These are phyloP conservation scores for Pipra filicauda DNA, from an alignment of 2,113 vertebrate genomes.

Conservation along the genomic window DNA sequence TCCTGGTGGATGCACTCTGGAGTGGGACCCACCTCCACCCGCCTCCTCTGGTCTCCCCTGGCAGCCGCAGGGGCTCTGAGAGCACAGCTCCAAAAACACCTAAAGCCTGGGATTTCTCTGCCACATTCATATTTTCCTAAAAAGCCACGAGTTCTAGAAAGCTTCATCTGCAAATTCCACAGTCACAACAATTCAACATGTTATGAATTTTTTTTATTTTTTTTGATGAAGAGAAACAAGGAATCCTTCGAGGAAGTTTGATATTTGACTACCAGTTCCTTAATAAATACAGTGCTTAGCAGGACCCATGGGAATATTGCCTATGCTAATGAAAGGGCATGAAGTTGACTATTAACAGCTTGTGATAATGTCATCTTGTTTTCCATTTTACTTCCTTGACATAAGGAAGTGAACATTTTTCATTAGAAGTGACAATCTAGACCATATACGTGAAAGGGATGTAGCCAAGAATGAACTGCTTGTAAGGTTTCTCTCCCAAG, in stretches of 20 bases:
- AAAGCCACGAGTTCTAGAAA: neutral
- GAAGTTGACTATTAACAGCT: neutral
- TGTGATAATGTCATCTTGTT: slow-evolving; percentile 12
- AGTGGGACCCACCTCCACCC: neutral
- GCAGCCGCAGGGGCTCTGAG: accelerated
- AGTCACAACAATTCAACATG: neutral
- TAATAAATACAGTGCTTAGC: neutral
- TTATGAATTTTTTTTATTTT: neutral
- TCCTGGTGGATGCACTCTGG: neutral
- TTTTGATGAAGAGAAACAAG: neutral
- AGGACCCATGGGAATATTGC: neutral
- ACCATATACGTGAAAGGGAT: neutral
- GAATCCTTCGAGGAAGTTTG: neutral
- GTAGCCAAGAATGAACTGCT: neutral
- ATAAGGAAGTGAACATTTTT: slow-evolving; percentile 25
- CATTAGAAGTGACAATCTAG: neutral
- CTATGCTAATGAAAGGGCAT: neutral
- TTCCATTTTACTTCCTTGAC: neutral
- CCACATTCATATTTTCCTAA: neutral
- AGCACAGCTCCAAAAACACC: neutral
- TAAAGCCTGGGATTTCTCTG: neutral
- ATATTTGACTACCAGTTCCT: neutral
- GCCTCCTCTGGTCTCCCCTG: too few relatives aligned
- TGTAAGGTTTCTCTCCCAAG: neutral
- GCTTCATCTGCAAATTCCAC: neutral